Evolutionary conservation across 2,113 vertebrate species (phyloP), one percentile per base, ranked within the genome.

Genomic region (Melanerpes aurifrons): DNA sequence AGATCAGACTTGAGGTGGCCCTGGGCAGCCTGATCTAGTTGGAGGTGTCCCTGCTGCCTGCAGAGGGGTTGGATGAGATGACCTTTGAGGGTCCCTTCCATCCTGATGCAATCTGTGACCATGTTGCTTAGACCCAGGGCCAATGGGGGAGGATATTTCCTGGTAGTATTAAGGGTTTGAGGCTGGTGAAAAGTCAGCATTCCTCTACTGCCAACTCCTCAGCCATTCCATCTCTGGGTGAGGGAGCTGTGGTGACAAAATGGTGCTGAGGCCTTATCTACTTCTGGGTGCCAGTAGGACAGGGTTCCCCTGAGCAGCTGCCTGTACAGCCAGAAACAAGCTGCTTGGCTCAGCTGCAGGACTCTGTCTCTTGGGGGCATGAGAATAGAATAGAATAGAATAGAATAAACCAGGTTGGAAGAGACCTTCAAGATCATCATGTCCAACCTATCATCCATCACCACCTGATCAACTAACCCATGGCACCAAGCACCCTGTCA

Each of bases 101-200:
- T 22, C 48, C 48, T 48, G 48, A 48, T 48, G 18, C 48, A 48
- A 21, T 21, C 48, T 50, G 21, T 50, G 40, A 40, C 9, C 0
- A 3, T 45, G n/a, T 3, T 57, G 47, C 37, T 70, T 45, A 43
- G 48, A 48, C 61, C 28, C 3, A 1, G 20, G n/a, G 21, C 13
- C 70, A 2, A 11, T 10, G 8, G 64, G 61, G 86, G 10, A 53
- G 56, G 10, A 6, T 35, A 56, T 85, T 61, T 82, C 9, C 18
- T 68, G 61, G 12, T 22, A 7, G 11, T 8, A 6, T 53, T 56
- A 48, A 59, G 32, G 15, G 37, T 71, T 62, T 64, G 19, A 17
- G 20, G 67, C 31, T 74, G 50, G 8, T 10, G 26, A 48, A 9
- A 17, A 29, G 24, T 47, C 0, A 0, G 21, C 1, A 1, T 37